Evolutionary conservation across 2,797 vertebrate species (phyloP).

Genomic region (Sitta carolinensis): DNA sequence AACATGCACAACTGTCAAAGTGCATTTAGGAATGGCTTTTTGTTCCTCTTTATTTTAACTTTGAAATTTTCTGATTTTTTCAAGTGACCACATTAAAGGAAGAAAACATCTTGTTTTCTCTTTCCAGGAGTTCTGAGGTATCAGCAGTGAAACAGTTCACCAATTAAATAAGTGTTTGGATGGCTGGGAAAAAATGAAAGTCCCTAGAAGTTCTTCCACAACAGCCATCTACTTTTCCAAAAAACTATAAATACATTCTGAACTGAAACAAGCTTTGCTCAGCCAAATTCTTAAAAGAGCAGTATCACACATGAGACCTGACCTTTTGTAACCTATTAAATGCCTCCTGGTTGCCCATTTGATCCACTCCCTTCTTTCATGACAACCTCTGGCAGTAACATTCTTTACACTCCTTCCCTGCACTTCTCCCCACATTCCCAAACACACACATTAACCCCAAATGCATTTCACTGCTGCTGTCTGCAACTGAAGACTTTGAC

Average conservation of each 20-base stretch:
- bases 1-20: neutral
- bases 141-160: neutral
- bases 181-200: neutral
- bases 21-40: neutral
- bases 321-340: neutral
- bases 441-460: neutral
- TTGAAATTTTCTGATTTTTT: neutral
- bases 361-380: neutral
- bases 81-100: neutral
- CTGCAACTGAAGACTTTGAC: neutral
- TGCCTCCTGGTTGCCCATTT: neutral
- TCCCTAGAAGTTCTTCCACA: neutral
- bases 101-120: slow-evolving; percentile 19
- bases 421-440: neutral
- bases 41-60: neutral
- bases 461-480: neutral
- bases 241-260: neutral
- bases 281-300: neutral
- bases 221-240: neutral
- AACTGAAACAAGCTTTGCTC: neutral
- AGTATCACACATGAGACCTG: neutral
- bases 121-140: slow-evolving; percentile 6
- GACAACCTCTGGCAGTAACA: neutral
- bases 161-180: neutral
- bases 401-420: neutral